phyloP scores from a whole-genome alignment of 2,113 vertebrate genomes.

The Scolopax mira region DNA sequence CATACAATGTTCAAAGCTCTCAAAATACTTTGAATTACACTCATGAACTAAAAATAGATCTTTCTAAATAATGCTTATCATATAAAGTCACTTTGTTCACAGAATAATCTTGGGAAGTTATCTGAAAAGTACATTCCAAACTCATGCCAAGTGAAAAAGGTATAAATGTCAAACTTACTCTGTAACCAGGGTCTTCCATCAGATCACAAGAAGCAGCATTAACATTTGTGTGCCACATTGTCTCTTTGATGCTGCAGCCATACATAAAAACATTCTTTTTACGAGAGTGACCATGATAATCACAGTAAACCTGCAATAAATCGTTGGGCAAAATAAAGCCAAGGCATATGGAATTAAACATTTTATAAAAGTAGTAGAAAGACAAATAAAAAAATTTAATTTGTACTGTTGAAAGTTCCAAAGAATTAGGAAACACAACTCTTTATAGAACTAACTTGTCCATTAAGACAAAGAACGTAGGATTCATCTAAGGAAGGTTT shows the following conservation, averaged over 20 bases:
- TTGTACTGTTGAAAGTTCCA: not conserved
- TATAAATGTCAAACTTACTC: slow-evolving; percentile 71
- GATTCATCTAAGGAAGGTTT: not conserved
- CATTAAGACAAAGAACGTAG: not conserved
- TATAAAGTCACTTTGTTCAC: not conserved
- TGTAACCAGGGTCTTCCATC: slow-evolving; percentile 89
- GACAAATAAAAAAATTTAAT: not conserved
- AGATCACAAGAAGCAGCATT: slow-evolving; percentile 83
- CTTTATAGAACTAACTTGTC: not conserved
- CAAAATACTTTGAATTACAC: not conserved
- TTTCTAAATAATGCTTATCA: not conserved
- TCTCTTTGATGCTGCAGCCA: slow-evolving; percentile 96
- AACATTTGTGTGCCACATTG: slow-evolving; percentile 89
- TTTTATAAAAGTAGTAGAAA: not conserved
- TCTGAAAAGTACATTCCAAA: not conserved
- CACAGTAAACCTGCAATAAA: slow-evolving; percentile 81
- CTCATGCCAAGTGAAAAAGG: not conserved
- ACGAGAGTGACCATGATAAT: slow-evolving; percentile 97
- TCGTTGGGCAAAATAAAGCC: slow-evolving; percentile 6
- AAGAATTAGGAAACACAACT: not conserved
- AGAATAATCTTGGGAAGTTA: not conserved
- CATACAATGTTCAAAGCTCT: not conserved
- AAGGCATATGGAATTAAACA: not conserved
- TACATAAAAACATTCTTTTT: slow-evolving; percentile 99
- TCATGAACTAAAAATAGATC: not conserved